Conservation (phyloP, 92 coral and sea anemone species). For the Porites rus region DNA sequence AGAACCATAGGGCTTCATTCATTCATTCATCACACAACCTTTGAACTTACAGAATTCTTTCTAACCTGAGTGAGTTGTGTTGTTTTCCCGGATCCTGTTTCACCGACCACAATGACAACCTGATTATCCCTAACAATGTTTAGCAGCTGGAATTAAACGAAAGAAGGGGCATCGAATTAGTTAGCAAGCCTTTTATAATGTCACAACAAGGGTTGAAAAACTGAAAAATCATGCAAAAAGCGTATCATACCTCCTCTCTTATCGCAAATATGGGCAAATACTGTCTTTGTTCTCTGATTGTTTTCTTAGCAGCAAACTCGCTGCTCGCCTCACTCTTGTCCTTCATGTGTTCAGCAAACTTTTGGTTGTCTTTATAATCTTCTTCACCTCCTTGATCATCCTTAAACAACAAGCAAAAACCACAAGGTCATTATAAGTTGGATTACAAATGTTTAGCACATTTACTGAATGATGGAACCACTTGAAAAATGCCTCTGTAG, state of each 20-base stretch:
- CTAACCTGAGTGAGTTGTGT: conserved; percentile 95
- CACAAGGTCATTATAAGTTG: no score
- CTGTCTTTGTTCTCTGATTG: conserved; percentile 86
- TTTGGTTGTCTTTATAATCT: conserved; percentile 85
- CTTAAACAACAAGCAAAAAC: conserved; percentile 40
- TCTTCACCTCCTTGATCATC: conserved; percentile 67
- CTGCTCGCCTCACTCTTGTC: conserved; percentile 89
- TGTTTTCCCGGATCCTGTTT: conserved; percentile 99
- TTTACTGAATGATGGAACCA: no score
- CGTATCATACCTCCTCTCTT: conserved; percentile 82
- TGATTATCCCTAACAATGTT: conserved; percentile 98
- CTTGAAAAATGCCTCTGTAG: no score
- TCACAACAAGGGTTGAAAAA: no score
- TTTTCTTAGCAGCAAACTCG: conserved; percentile 94
- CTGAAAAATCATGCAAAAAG: no score
- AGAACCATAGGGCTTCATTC: no score
- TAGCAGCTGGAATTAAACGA: conserved; percentile 64
- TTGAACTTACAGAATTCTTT: not conserved
- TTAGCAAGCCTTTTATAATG: no score
- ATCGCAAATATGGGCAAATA: conserved; percentile 96
- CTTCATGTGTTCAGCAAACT: conserved; percentile 98
- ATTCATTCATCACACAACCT: not conserved
- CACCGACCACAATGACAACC: conserved; percentile 98
- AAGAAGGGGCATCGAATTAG: not conserved
- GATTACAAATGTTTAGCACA: no score